Percentiles rank a stretch among this genome's conserved stretches.
Conservation (phyloP, 2,888 invertebrate genomes). For the Carpatolechia fugitivella region DNA sequence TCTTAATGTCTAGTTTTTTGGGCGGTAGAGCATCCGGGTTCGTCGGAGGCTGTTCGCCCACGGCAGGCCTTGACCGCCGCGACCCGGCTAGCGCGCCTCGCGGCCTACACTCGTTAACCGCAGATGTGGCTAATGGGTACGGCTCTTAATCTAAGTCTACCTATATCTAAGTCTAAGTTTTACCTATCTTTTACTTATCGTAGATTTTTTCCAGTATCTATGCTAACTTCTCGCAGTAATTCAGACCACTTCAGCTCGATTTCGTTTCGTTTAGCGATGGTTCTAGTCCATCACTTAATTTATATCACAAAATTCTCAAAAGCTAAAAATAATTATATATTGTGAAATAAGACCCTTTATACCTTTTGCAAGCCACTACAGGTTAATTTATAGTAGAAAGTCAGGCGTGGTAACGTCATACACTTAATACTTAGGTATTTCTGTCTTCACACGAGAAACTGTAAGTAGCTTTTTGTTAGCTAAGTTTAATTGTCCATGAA, state of each 20-base stretch:
- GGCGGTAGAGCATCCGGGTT: slow-evolving; percentile 62
- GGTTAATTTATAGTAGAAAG: slow-evolving; percentile 12
- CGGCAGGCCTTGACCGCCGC: slow-evolving; percentile 71
- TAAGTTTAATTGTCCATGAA: slow-evolving; percentile 8
- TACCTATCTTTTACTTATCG: too few species aligned
- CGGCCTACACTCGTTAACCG: slow-evolving; percentile 22
- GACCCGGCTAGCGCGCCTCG: too few species aligned
- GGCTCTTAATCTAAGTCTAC: too few species aligned
- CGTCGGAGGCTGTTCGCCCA: slow-evolving; percentile 57
- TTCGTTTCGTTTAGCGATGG: too few species aligned
- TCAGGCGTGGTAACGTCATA: slow-evolving; percentile 1
- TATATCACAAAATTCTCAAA: too few species aligned
- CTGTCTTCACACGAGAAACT: slow-evolving; percentile 2
- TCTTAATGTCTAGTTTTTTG: slow-evolving; percentile 24
- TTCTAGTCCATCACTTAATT: too few species aligned
- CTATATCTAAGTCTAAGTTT: too few species aligned
- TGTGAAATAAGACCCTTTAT: not conserved
- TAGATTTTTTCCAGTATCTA: too few species aligned
- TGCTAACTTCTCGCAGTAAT: too few species aligned
- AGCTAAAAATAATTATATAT: not conserved
- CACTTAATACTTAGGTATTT: not conserved
- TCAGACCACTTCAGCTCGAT: too few species aligned
- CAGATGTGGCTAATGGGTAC: too few species aligned
- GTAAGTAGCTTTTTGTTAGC: not conserved
- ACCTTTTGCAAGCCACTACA: not conserved